Evolutionary conservation across 2,797 vertebrate species (phyloP).

Genomic region (Notamacropus eugenii): DNA sequence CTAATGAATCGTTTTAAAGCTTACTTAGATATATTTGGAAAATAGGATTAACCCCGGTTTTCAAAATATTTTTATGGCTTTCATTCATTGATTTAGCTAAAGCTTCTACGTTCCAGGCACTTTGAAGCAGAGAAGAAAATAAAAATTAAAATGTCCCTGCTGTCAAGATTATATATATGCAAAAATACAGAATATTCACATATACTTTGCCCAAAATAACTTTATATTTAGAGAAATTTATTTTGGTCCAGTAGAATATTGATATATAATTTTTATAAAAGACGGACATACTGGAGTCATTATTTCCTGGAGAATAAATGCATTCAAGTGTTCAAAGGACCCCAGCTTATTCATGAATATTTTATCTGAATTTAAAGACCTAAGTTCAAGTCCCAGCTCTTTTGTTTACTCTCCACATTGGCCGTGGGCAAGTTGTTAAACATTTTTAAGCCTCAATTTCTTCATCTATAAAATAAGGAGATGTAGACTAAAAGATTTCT

Average conservation of each 20-base stretch:
- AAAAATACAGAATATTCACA: neutral
- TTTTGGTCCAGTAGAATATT: slow-evolving; percentile 20
- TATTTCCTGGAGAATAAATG: neutral
- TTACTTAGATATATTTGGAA: neutral
- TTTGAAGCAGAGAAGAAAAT: neutral
- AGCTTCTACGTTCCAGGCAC: neutral
- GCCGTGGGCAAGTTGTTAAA: neutral
- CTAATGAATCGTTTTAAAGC: neutral
- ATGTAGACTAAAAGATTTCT: neutral
- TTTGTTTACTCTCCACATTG: neutral
- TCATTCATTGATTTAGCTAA: neutral
- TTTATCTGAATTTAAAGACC: neutral
- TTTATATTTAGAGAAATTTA: slow-evolving; percentile 20
- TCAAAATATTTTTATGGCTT: slow-evolving; percentile 5
- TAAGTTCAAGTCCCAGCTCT: neutral
- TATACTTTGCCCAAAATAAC: slow-evolving; percentile 32
- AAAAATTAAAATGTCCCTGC: neutral
- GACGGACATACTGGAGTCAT: neutral
- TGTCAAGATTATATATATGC: neutral
- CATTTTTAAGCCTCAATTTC: neutral
- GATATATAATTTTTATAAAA: slow-evolving; percentile 40
- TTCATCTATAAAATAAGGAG: neutral
- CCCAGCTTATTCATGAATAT: neutral
- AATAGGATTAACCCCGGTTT: neutral
- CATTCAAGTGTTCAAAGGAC: neutral